These are phyloP conservation scores for Agrypnus murinus DNA, from an alignment of 2,888 invertebrate genomes.

Conservation along the genomic window DNA sequence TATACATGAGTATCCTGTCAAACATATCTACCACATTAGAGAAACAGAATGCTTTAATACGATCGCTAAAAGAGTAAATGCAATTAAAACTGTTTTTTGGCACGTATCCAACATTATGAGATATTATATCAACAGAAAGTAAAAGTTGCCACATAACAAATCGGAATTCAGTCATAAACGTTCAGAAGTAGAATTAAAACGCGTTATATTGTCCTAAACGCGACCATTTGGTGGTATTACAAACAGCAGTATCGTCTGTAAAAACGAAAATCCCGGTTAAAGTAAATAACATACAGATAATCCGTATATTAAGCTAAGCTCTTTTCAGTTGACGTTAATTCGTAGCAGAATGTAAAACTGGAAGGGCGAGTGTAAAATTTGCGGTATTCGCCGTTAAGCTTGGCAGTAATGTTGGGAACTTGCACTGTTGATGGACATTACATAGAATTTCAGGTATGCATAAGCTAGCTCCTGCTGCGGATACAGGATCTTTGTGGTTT, in stretches of 20 bases:
- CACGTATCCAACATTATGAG: too few species aligned
- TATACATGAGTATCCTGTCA: too few species aligned
- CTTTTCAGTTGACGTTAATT: constrained; percentile 37
- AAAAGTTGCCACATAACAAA: neutral
- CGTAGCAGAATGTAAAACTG: constrained; percentile 33
- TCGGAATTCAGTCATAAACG: constrained; percentile 14
- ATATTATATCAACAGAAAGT: too few species aligned
- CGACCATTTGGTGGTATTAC: constrained; percentile 22
- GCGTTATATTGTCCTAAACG: constrained; percentile 10
- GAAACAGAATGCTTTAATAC: too few species aligned
- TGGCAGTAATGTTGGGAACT: constrained; percentile 30
- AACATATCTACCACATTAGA: too few species aligned
- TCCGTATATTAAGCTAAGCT: constrained; percentile 39
- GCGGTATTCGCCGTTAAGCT: constrained; percentile 25
- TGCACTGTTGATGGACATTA: constrained; percentile 31
- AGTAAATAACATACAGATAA: constrained; percentile 39
- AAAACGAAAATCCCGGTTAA: constrained; percentile 30
- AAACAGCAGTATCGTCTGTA: constrained; percentile 21
- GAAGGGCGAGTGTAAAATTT: constrained; percentile 38
- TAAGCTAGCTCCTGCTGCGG: constrained; percentile 24
- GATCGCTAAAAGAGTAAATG: too few species aligned
- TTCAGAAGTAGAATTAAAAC: constrained; percentile 15
- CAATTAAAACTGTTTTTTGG: too few species aligned
- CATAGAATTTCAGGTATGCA: constrained; percentile 33
- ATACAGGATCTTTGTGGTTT: constrained; percentile 31